A percentile compares a stretch with the other conserved stretches of the same genome.
Evolutionary conservation across 2,797 vertebrate species (phyloP).

Genomic region (Tolypeutes matacus): DNA sequence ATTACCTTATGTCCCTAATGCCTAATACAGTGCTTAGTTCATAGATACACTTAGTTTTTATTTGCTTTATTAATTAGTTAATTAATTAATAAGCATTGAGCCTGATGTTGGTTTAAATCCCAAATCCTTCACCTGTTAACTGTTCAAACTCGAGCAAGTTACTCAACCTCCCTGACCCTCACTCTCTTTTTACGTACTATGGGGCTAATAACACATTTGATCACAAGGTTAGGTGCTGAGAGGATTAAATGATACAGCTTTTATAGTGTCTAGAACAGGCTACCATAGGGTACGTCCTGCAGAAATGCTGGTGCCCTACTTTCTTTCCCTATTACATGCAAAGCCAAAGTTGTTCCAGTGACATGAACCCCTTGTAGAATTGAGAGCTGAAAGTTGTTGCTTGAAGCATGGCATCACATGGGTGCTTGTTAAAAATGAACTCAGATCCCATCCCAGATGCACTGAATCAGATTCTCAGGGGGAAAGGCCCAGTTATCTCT

Average conservation of each 20-base stretch:
- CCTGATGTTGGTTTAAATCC: not conserved
- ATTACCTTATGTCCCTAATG: too few species aligned
- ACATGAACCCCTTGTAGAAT: not conserved
- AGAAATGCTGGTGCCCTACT: not conserved
- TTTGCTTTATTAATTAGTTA: not conserved
- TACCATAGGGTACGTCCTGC: rapidly evolving
- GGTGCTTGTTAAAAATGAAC: not conserved
- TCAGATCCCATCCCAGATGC: not conserved
- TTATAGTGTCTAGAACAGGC: not conserved
- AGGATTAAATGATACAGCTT: not conserved
- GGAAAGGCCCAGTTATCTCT: not conserved
- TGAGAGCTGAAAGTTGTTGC: not conserved
- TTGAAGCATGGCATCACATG: not conserved
- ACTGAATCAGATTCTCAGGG: not conserved
- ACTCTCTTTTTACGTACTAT: not conserved
- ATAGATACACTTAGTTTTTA: not conserved
- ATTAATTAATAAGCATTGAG: not conserved
- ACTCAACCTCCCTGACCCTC: not conserved
- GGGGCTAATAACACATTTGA: not conserved
- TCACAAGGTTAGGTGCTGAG: not conserved
- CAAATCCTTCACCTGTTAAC: not conserved
- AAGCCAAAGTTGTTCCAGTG: not conserved
- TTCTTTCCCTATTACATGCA: not conserved
- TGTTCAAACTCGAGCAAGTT: not conserved
- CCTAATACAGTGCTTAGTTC: not conserved